Conservation (phyloP, 2,113 vertebrate species). For the Cryptomyrus ogoouensis region DNA sequence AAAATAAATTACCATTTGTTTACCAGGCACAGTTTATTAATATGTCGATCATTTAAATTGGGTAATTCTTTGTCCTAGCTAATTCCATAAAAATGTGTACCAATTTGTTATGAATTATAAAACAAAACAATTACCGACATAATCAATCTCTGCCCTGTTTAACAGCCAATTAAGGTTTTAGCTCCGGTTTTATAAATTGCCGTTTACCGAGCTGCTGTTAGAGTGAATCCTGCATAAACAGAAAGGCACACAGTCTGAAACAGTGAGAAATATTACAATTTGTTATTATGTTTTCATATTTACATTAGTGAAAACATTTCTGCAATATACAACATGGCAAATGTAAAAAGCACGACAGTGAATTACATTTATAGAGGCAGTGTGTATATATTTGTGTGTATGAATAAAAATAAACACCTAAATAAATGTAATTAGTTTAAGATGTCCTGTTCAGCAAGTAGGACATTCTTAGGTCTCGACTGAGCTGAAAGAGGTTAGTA, state of each 20-base stretch:
- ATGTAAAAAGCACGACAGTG: not conserved
- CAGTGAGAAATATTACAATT: not conserved
- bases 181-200: conserved; percentile 8
- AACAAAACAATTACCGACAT: conserved; percentile 17
- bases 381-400: not conserved
- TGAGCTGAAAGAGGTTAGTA: conserved; percentile 30
- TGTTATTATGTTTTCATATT: not conserved
- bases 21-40: not conserved
- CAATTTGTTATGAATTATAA: not conserved
- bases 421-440: not conserved
- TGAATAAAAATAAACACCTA: not conserved
- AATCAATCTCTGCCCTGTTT: conserved; percentile 25
- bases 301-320: not conserved
- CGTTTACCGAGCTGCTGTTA: conserved; percentile 5
- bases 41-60: not conserved
- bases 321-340: not conserved
- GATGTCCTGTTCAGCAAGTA: not conserved
- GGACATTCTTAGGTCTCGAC: conserved; percentile 3
- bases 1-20: not conserved
- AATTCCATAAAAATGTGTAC: not conserved
- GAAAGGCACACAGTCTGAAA: not conserved
- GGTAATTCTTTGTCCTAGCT: not conserved
- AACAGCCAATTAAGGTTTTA: conserved; percentile 30
- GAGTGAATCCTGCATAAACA: not conserved
- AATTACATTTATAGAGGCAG: not conserved